Evolutionary conservation across 2,113 vertebrate species (phyloP), one percentile per base, ranked within the genome.

Genomic region (Sinocyclocheilus anophthalmus): DNA sequence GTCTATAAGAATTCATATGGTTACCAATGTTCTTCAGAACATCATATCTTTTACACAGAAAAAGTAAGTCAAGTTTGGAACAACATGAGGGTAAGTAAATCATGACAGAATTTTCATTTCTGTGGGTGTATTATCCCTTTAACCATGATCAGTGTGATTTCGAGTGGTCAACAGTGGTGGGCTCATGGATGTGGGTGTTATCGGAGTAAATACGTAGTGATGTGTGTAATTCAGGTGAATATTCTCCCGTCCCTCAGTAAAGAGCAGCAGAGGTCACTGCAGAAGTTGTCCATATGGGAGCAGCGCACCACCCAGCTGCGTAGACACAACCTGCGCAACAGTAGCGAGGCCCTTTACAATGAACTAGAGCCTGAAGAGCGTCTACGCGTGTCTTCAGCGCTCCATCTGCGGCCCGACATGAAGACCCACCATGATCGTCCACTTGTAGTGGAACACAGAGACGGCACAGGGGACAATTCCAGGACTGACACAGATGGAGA

Each of bases 281-380:
- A 98, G 92, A 91, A 94, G 83, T 96, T 96, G 93, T 99, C 98
- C 0, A 94, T 99, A 30, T 99, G 98, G 98, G 98, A 99, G 92
- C 98, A 99, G 94, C 95, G 97, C 87, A 97, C 97, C 90, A 97
- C 95, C 79, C 97, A 98, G 93, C 96, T 99, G 82, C 95, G 98
- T 70, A 94, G 96, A 83, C 97, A 98, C 95, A 97, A 97, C 92
- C 92, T 98, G 86, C 95, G 96, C 63, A 91, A 96, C 12, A 99
- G 98, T 93, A 97, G 93, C 0, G 98, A 99, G 91, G 97, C 98
- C 0, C 92, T 99, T 79, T 98, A 97, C 94, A 98, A 95, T 0
- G 98, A 99, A 91, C 92, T 98, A 42, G 97, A 97, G 45, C 96
- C 97, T 0, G 97, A 99, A 91, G 97, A 98, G 84, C 94, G 96